Evolutionary conservation across 1,140 invertebrate species (phyloP).

Genomic region (Eufriesea mexicana): DNA sequence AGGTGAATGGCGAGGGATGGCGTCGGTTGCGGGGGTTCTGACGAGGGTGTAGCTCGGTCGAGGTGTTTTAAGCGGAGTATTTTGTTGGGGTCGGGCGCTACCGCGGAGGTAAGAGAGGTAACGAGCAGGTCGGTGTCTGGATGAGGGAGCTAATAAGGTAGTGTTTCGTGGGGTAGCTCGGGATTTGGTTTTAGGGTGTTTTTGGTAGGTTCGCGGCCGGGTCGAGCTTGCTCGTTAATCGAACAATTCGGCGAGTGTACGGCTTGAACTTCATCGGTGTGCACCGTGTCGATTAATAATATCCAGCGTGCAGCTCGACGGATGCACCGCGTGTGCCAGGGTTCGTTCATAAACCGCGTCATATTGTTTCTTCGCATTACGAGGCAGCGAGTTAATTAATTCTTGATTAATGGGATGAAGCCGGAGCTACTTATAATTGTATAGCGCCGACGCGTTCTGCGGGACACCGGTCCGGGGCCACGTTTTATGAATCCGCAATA

Average conservation of each 20-base stretch:
- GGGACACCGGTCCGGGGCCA: not conserved
- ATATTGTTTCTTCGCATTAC: not conserved
- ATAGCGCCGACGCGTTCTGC: not conserved
- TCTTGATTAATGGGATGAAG: not conserved
- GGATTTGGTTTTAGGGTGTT: not conserved
- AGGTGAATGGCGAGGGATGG: not conserved
- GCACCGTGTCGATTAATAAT: not conserved
- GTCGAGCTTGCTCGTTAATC: not conserved
- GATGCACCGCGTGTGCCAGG: not conserved
- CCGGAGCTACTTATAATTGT: not conserved
- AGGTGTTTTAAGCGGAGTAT: slow-evolving; percentile 7
- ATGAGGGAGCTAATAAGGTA: slow-evolving; percentile 2
- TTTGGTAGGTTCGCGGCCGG: not conserved
- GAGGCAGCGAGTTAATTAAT: not conserved
- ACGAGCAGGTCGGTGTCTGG: not conserved
- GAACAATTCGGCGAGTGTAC: not conserved
- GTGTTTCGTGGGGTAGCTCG: not conserved
- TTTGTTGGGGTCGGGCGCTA: not conserved
- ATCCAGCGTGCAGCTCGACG: not conserved
- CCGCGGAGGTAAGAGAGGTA: too few species aligned
- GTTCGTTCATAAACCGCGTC: not conserved
- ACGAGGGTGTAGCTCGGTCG: not conserved
- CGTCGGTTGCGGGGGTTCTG: not conserved
- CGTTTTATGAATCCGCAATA: not conserved
- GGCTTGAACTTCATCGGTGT: not conserved